Conservation (phyloP, 2,113 vertebrate species). For the Orthonyx spaldingii region DNA sequence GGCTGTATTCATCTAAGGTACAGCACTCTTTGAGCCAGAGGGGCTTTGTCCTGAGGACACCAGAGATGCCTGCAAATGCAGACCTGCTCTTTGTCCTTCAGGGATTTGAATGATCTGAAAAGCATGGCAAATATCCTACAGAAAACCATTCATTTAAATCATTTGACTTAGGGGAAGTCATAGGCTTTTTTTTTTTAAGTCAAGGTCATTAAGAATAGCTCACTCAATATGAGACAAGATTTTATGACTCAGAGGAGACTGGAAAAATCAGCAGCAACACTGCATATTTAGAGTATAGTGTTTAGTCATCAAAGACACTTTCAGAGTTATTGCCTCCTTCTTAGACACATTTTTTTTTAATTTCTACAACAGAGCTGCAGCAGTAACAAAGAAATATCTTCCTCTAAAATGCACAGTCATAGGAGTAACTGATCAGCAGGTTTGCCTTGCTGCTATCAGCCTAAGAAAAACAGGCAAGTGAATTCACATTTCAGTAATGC, state of each 20-base stretch:
- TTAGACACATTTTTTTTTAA: slow-evolving; percentile 17
- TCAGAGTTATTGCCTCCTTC: slow-evolving; percentile 6
- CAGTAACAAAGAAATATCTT: slow-evolving; percentile 5
- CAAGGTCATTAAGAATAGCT: slow-evolving; percentile 24
- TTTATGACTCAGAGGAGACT: slow-evolving; percentile 44
- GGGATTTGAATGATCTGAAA: neutral
- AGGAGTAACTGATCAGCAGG: neutral
- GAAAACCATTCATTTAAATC: slow-evolving; percentile 16
- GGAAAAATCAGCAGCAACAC: slow-evolving; percentile 2
- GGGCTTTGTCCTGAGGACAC: neutral
- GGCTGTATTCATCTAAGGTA: neutral
- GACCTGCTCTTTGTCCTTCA: neutral
- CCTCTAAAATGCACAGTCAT: slow-evolving; percentile 22
- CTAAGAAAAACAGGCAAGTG: neutral
- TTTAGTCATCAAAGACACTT: slow-evolving; percentile 12
- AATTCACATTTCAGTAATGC: neutral
- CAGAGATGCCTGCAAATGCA: neutral
- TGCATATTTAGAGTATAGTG: neutral
- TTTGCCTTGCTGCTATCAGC: neutral
- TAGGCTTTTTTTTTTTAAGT: neutral
- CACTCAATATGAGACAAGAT: neutral
- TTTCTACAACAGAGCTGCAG: neutral
- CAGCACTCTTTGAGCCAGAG: neutral
- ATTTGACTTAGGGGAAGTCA: neutral
- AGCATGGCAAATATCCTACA: neutral